Evolutionary conservation across 2,888 invertebrate species (phyloP).

Genomic region (Cataglyphis cursor): DNA sequence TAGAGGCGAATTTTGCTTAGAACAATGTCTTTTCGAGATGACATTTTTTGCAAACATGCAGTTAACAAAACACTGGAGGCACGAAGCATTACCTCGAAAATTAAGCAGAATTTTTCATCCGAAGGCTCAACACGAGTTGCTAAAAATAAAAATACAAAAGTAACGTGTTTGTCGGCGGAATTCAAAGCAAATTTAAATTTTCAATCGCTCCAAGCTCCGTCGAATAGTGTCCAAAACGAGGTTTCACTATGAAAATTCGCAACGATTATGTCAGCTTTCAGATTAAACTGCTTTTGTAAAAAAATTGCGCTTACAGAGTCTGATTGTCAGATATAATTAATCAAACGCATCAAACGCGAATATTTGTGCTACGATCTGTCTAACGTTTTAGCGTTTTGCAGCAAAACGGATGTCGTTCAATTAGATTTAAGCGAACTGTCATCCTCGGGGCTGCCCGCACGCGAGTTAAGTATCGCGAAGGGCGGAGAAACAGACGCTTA

Average conservation of each 20-base stretch:
- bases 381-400: neutral
- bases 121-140: neutral
- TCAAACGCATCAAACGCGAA: neutral
- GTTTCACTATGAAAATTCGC: neutral
- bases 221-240: conserved; percentile 14
- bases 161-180: neutral
- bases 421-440: conserved; percentile 8
- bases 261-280: neutral
- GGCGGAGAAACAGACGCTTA: conserved; percentile 23
- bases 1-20: neutral
- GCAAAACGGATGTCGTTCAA: neutral
- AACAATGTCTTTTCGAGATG: neutral
- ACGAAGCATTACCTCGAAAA: neutral
- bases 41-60: neutral
- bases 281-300: neutral
- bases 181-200: neutral
- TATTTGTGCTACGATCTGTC: neutral
- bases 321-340: conserved; percentile 12
- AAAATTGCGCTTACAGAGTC: neutral
- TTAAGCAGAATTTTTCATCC: neutral
- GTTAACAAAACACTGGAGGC: neutral
- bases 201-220: conserved; percentile 1
- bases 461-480: neutral
- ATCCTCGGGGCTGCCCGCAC: neutral
- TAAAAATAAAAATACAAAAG: neutral